Base-by-base conservation (phyloP, 2,113 vertebrate genomes). In the Paracanthobrama guichenoti region DNA sequence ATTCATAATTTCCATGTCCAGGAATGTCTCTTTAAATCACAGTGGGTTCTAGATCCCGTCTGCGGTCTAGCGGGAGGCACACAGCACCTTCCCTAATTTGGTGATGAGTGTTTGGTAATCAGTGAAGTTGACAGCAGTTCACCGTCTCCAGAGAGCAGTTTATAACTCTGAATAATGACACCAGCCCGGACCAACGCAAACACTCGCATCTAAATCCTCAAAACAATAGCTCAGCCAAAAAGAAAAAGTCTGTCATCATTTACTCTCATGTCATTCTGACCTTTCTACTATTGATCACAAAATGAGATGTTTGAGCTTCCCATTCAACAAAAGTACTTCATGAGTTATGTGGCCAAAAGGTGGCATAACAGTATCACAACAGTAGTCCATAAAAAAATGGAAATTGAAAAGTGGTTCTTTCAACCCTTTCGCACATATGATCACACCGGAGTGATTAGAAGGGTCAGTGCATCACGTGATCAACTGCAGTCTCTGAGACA, bases 71-170 rank as follows among this genome's bases (percentile, higher is more conserved):
- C 53, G 2, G 18, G 53, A 87, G 81, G 86, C 77, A 42, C 60
- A 86, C 71, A 86, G 79, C 89, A 92, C 89, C 87, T 89, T 85
- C 84, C 75, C 87, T 90, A 91, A 93, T 93, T 91, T 92, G 91
- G 89, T 79, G 85, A 90, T 90, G 90, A 90, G 87, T 82, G 85
- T 92, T 94, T 90, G 93, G 87, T 90, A 77, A 87, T 88, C 86
- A 86, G 88, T 88, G 90, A 91, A 91, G 87, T 82, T 60, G 80
- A 91, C 57, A 10, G 57, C 57, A n/a, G 22, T 59, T n/a, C 57
- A n/a, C 57, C 2, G 67, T 73, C 71, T 74, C 71, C 7, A 16
- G 42, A 48, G 44, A 35, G 57, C 57, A 67, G 71, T 74, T 74
- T 9, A 74, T 74, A 44, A 48, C 44, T 71, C 31, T 71, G 67